Percentiles rank a stretch among this genome's conserved stretches.
phyloP scores from a whole-genome alignment of 2,797 vertebrate genomes.

The Siniperca obscura region DNA sequence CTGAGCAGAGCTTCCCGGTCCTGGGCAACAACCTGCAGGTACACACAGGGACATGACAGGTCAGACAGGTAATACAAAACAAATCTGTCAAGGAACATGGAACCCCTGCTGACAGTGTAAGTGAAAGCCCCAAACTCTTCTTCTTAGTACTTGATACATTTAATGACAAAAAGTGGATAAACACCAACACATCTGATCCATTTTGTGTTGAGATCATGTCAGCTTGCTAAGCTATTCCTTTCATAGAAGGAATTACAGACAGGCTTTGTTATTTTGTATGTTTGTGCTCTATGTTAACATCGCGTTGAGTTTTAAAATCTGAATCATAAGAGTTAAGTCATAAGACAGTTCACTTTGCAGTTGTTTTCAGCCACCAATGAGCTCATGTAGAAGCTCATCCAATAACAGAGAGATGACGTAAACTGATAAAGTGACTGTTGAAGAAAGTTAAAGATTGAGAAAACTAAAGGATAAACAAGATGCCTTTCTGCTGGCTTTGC shows the following conservation, averaged over 20 bases:
- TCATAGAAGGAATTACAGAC: neutral
- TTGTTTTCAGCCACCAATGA: neutral
- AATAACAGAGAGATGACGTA: neutral
- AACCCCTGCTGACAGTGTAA: neutral
- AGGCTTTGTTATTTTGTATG: neutral
- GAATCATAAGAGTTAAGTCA: neutral
- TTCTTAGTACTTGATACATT: neutral
- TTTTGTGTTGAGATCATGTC: neutral
- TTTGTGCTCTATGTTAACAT: neutral
- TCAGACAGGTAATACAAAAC: conserved; percentile 23
- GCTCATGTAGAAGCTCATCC: neutral
- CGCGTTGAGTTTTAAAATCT: neutral
- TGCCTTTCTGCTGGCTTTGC: neutral
- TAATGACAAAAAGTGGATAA: neutral
- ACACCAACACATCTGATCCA: neutral
- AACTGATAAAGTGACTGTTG: neutral
- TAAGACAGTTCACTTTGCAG: neutral
- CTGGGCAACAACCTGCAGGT: conserved; percentile 91
- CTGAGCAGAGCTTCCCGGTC: conserved; percentile 92
- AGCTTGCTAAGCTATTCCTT: too few species aligned
- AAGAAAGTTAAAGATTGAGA: too few species aligned
- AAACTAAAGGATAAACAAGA: too few species aligned
- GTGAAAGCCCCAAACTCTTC: neutral
- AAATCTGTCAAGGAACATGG: neutral
- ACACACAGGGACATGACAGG: conserved; percentile 15